These are phyloP conservation scores for Vannuccia rotundouncinata DNA, from an alignment of 2,888 invertebrate genomes.

Conservation along the genomic window DNA sequence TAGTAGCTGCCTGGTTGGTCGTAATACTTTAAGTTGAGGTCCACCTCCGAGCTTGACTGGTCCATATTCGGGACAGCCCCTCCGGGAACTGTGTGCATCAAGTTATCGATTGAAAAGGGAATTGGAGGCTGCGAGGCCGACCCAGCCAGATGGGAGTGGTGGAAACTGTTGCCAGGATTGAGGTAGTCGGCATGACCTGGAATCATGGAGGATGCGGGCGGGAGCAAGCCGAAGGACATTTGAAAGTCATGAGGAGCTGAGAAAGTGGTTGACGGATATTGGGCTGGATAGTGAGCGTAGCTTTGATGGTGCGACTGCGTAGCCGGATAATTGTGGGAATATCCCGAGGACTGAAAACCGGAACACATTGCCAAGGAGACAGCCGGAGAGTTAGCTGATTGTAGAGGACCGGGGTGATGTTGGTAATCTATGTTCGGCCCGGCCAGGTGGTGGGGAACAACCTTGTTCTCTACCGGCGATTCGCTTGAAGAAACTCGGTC, in stretches of 20 bases:
- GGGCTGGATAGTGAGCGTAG: not conserved
- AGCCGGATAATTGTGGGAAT: not conserved
- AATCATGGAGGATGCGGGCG: not conserved
- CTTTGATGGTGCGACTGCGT: not conserved
- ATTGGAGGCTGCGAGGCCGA: not conserved
- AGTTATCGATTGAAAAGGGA: conserved; percentile 31
- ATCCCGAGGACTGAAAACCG: not conserved
- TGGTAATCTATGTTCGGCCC: not conserved
- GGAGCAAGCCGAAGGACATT: not conserved
- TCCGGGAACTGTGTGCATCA: conserved; percentile 28
- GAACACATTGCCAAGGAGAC: not conserved
- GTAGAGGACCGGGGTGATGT: not conserved
- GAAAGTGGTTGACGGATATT: not conserved
- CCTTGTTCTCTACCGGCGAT: not conserved
- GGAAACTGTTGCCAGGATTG: not conserved
- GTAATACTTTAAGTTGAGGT: conserved; percentile 1
- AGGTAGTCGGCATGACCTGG: not conserved
- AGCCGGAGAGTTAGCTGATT: not conserved
- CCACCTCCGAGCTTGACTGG: not conserved
- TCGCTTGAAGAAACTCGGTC: conserved; percentile 9
- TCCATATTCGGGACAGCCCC: not conserved
- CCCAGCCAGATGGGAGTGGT: not conserved
- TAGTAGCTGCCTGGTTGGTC: conserved; percentile 1
- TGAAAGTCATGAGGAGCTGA: not conserved
- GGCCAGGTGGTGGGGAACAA: not conserved